These are phyloP conservation scores for Cichladusa arquata DNA, from an alignment of 2,113 vertebrate species.

Conservation along the genomic window DNA sequence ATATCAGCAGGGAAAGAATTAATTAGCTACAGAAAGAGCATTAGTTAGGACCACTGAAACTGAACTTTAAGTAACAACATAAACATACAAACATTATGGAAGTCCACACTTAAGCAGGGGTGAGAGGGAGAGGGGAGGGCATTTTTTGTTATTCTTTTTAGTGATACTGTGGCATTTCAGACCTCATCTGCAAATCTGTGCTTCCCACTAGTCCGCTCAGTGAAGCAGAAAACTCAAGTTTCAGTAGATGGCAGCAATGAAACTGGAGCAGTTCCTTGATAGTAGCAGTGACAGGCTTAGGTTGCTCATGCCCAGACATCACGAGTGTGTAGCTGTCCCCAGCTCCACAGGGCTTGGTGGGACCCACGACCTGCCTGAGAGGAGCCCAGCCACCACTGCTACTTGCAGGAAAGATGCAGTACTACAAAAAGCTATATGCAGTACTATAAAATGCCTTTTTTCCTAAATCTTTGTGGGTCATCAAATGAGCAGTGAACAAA, in stretches of 20 bases:
- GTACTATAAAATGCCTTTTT: background rate
- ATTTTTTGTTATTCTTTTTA: background rate
- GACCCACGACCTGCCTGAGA: background rate
- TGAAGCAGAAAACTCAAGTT: background rate
- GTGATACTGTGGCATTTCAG: slow-evolving; percentile 10
- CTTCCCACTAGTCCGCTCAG: background rate
- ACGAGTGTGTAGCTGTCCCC: background rate
- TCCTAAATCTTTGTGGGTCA: background rate
- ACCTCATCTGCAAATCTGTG: background rate
- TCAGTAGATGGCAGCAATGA: background rate
- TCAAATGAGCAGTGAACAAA: background rate
- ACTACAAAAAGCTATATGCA: too few relatives aligned
- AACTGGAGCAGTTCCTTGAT: background rate
- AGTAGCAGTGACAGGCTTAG: background rate
- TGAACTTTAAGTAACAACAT: background rate
- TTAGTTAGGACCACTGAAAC: background rate
- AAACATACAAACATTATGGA: background rate
- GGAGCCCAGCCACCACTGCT: background rate
- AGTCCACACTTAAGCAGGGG: background rate
- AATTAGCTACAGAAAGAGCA: background rate
- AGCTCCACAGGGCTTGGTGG: background rate
- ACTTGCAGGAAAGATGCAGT: background rate
- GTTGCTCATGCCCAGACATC: background rate
- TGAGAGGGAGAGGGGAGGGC: rapidly evolving
- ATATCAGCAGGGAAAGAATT: background rate